phyloP scores from a whole-genome alignment of 2,888 invertebrate genomes.

The Cheilosia urbana region DNA sequence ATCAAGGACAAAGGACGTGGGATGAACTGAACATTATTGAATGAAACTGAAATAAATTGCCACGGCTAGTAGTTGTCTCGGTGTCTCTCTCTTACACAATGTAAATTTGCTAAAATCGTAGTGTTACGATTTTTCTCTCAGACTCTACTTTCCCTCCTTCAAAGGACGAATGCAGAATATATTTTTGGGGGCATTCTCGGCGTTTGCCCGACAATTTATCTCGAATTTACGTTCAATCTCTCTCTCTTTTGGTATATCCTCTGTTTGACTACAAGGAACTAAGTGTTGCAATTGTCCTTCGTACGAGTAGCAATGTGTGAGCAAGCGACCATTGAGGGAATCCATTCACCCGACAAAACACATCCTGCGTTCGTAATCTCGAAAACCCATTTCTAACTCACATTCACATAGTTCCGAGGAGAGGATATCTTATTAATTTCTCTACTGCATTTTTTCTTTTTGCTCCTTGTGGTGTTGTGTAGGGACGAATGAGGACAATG shows the following conservation, averaged over 20 bases:
- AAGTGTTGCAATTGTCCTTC: conserved; percentile 49
- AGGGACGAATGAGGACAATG: conserved; percentile 64
- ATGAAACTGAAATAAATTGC: conserved; percentile 74
- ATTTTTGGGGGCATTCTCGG: conserved; percentile 26
- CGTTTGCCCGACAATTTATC: conserved; percentile 60
- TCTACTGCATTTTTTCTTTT: conserved; percentile 1
- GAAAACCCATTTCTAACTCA: conserved; percentile 53
- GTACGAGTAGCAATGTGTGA: conserved; percentile 5
- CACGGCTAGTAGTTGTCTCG: conserved; percentile 46
- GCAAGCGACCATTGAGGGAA: conserved; percentile 37
- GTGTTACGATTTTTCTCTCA: conserved; percentile 32
- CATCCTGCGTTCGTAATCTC: conserved; percentile 54
- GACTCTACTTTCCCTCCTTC: background rate
- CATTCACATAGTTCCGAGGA: conserved; percentile 44
- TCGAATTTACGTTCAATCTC: conserved; percentile 58
- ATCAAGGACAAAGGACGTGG: conserved; percentile 55
- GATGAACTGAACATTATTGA: conserved; percentile 59
- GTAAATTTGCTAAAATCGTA: conserved; percentile 49
- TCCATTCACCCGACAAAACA: conserved; percentile 60
- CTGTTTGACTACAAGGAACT: conserved; percentile 29
- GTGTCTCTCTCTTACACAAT: conserved; percentile 34
- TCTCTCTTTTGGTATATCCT: conserved; percentile 5
- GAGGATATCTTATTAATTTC: conserved; percentile 74
- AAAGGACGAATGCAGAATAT: conserved; percentile 65
- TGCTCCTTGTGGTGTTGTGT: background rate